A percentile compares a stretch with the other conserved stretches of the same genome.
Evolutionary conservation across 2,888 invertebrate genomes (phyloP).

Genomic region (Zele albiditarsus): DNA sequence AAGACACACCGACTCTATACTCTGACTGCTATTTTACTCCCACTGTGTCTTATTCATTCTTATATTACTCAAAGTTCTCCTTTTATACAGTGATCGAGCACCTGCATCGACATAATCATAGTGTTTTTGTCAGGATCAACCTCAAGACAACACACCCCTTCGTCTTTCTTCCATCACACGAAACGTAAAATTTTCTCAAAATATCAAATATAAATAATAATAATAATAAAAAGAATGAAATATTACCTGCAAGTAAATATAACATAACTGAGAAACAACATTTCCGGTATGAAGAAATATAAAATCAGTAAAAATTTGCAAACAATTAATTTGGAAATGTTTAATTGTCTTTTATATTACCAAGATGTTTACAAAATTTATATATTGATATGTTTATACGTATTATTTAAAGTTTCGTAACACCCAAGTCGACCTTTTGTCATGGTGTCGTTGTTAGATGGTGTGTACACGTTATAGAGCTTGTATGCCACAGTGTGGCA

Average conservation of each 20-base stretch:
- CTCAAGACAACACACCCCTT: slow-evolving; percentile 8
- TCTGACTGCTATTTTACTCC: slow-evolving; percentile 8
- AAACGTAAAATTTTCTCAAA: neutral
- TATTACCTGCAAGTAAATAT: neutral
- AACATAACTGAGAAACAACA: neutral
- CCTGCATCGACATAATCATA: slow-evolving; percentile 47
- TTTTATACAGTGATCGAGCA: slow-evolving; percentile 22
- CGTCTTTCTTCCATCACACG: neutral
- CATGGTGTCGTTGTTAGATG: neutral
- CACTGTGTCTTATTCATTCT: too few species aligned
- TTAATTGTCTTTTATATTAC: neutral
- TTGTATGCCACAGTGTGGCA: slow-evolving; percentile 41
- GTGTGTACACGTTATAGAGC: slow-evolving; percentile 6
- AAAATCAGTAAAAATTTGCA: neutral
- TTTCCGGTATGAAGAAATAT: neutral
- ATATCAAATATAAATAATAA: slow-evolving; percentile 6
- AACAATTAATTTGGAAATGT: neutral
- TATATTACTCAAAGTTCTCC: too few species aligned
- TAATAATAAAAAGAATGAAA: neutral
- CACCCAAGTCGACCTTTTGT: slow-evolving; percentile 13
- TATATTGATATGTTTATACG: neutral
- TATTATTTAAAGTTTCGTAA: neutral
- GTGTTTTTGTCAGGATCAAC: slow-evolving; percentile 43
- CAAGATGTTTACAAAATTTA: neutral
- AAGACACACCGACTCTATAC: slow-evolving; percentile 32